Percentiles rank a stretch among this genome's conserved stretches.
These are phyloP conservation scores for Meliscaeva auricollis DNA, from an alignment of 2,888 invertebrate species.

Conservation along the genomic window DNA sequence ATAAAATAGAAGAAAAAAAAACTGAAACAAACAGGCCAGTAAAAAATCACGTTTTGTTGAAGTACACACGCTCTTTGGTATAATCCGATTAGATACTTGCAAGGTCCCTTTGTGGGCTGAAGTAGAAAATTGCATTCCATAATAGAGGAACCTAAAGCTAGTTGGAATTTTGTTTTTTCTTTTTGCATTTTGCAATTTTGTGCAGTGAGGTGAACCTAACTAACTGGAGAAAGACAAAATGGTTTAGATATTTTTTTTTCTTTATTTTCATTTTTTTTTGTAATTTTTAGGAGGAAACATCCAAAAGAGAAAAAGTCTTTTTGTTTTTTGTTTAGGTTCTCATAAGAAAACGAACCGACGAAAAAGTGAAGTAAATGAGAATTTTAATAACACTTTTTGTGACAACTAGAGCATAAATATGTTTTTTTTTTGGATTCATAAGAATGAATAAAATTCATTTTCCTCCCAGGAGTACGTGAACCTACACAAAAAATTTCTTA, in stretches of 20 bases:
- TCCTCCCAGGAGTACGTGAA: neutral
- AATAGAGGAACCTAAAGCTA: neutral
- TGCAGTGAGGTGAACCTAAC: constrained; percentile 11
- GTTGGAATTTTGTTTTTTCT: neutral
- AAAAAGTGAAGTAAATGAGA: constrained; percentile 5
- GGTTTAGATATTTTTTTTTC: neutral
- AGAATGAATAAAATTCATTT: constrained; percentile 3
- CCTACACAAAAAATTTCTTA: neutral
- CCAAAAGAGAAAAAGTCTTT: neutral
- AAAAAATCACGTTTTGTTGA: constrained; percentile 31
- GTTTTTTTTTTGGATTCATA: neutral
- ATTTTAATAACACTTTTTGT: constrained; percentile 14
- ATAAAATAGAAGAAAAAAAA: neutral
- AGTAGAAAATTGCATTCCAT: constrained; percentile 64
- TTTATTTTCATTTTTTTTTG: neutral
- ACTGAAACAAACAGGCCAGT: neutral
- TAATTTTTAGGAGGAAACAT: neutral
- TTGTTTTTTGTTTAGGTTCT: neutral
- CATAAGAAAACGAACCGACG: too few species aligned
- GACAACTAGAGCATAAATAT: constrained; percentile 10
- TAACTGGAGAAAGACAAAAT: constrained; percentile 7
- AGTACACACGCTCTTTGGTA: constrained; percentile 50
- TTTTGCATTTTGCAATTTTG: constrained; percentile 23
- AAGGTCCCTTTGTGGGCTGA: constrained; percentile 48
- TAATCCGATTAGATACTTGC: constrained; percentile 64